Conservation (phyloP, 2,113 vertebrate species). For the Centropus bengalensis region DNA sequence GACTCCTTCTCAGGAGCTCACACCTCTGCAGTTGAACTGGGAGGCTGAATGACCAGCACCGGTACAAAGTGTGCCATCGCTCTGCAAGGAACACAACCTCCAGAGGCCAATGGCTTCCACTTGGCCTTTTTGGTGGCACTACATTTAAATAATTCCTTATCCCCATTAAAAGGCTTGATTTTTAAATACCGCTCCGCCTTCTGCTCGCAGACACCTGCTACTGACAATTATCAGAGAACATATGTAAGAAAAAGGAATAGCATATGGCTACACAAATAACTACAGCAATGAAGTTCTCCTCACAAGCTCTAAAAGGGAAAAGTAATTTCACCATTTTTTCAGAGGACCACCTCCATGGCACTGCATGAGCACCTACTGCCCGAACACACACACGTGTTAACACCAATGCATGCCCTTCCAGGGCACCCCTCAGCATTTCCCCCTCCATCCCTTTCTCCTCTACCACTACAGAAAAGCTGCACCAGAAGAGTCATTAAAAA, state of each 20-base stretch:
- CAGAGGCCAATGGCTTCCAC: neutral
- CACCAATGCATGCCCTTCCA: accelerated
- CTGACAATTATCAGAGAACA: conserved; percentile 52
- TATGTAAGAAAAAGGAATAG: conserved; percentile 34
- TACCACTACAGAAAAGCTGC: neutral
- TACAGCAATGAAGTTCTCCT: neutral
- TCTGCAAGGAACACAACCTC: accelerated
- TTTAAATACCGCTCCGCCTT: neutral
- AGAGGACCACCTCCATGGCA: accelerated
- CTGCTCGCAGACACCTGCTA: neutral
- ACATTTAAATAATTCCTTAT: neutral
- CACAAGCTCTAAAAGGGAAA: neutral
- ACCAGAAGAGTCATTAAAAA: neutral
- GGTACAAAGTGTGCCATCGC: neutral
- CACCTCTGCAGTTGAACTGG: neutral
- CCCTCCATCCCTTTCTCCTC: neutral
- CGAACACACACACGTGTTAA: accelerated
- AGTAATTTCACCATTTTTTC: neutral
- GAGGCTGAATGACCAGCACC: neutral
- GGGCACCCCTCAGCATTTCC: neutral
- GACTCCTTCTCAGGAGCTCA: neutral
- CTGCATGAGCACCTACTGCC: accelerated
- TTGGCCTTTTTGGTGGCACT: neutral
- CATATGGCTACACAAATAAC: conserved; percentile 42
- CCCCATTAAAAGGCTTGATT: neutral